Evolutionary conservation across 2,113 vertebrate genomes (phyloP).

Genomic region (Semicossyphus pulcher): DNA sequence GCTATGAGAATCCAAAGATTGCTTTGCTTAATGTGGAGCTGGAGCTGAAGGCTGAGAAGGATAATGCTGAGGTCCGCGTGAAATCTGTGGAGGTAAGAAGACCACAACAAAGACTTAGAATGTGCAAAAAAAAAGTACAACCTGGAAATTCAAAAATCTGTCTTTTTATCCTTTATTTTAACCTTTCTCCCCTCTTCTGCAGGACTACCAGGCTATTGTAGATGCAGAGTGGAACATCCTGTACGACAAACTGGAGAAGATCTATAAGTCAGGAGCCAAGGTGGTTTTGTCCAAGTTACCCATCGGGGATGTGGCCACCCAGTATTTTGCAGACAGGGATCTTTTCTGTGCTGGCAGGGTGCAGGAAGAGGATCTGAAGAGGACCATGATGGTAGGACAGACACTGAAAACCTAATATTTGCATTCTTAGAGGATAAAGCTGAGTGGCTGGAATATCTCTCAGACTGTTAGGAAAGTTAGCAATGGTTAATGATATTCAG

Average conservation of each 20-base stretch:
- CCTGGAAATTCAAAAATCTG: too few relatives aligned
- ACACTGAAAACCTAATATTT: neutral
- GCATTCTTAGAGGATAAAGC: too few relatives aligned
- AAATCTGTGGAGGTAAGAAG: constrained; percentile 88
- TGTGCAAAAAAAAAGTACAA: neutral
- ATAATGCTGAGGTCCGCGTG: constrained; percentile 95
- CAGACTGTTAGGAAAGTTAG: too few relatives aligned
- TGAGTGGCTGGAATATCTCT: too few relatives aligned
- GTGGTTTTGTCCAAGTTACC: constrained; percentile 96
- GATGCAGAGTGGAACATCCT: constrained; percentile 98
- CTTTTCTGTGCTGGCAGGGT: constrained; percentile 97
- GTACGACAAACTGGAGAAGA: constrained; percentile 97
- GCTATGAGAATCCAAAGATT: constrained; percentile 90
- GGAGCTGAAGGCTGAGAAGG: constrained; percentile 97
- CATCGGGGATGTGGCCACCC: constrained; percentile 96
- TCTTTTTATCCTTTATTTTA: too few relatives aligned
- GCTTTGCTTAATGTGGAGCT: constrained; percentile 96
- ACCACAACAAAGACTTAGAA: neutral
- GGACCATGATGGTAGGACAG: constrained; percentile 95
- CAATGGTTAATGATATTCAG: too few relatives aligned
- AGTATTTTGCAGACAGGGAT: constrained; percentile 97
- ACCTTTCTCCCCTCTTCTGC: neutral
- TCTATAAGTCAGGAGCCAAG: constrained; percentile 92
- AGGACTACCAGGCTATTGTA: constrained; percentile 99
- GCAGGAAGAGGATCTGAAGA: constrained; percentile 94